Evolutionary conservation across 92 coral and sea anemone genomes (phyloP).

Genomic region (Chrysogorgia sp.): DNA sequence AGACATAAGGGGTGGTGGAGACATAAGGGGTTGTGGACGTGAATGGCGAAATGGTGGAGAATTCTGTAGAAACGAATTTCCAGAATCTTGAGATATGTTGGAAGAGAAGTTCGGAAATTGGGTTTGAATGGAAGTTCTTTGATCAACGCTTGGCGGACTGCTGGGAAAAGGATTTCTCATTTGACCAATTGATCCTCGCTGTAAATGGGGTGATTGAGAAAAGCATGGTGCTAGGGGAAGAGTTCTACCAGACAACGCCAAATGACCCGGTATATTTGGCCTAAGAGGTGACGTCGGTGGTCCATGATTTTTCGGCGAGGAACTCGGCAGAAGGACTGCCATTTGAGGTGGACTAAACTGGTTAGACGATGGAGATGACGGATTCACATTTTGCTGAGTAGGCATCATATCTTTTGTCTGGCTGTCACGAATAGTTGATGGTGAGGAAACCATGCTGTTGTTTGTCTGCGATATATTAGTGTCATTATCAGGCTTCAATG

Average conservation of each 20-base stretch:
- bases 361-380: not conserved
- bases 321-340: not conserved
- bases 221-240: not conserved
- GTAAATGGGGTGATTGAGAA: not conserved
- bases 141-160: not conserved
- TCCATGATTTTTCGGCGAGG: not conserved
- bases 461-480: not conserved
- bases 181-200: not conserved
- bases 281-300: not conserved
- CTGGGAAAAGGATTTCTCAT: not conserved
- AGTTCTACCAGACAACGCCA: not conserved
- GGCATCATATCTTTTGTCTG: not conserved
- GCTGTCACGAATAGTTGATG: not conserved
- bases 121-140: not conserved
- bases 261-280: not conserved
- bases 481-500: not conserved
- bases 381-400: not conserved
- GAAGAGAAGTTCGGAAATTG: not conserved
- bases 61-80: not conserved
- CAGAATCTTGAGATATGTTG: not conserved
- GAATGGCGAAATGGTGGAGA: conserved; percentile 11
- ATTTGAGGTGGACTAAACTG: not conserved
- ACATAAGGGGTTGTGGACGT: no score
- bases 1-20: no score
- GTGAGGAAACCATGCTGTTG: not conserved